Evolutionary conservation across 2,797 vertebrate species (phyloP).

Genomic region (Esox masquinongy): DNA sequence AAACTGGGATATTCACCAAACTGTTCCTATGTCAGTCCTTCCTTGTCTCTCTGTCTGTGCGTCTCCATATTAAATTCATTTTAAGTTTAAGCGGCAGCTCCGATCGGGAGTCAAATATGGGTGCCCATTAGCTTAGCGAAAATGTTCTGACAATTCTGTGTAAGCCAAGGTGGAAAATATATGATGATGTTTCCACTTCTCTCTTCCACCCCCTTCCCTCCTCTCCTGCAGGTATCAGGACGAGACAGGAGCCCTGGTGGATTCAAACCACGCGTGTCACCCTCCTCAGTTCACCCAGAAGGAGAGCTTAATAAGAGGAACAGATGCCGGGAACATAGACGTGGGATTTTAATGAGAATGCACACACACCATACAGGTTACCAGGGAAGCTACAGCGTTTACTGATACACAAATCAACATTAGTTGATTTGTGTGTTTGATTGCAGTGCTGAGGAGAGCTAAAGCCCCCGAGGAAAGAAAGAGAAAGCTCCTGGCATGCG

Average conservation of each 20-base stretch:
- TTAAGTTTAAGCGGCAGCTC: background rate
- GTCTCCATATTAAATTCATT: background rate
- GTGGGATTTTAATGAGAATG: slow-evolving; percentile 40
- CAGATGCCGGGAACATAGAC: slow-evolving; percentile 33
- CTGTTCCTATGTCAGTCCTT: background rate
- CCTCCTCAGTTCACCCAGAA: slow-evolving; percentile 35
- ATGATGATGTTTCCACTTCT: slow-evolving; percentile 10
- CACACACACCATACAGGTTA: slow-evolving; percentile 15
- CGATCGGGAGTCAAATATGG: background rate
- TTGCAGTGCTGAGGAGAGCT: slow-evolving; percentile 20
- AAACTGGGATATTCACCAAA: background rate
- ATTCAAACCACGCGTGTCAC: slow-evolving; percentile 35
- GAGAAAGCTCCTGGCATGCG: slow-evolving; percentile 16
- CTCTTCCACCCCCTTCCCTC: background rate
- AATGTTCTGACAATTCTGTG: background rate
- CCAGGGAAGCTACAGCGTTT: slow-evolving; percentile 20
- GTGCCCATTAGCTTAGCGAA: background rate
- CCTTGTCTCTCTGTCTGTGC: background rate
- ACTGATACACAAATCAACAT: slow-evolving; percentile 14
- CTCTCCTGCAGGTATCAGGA: slow-evolving; percentile 29
- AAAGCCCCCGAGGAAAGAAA: slow-evolving; percentile 26
- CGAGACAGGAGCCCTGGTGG: slow-evolving; percentile 23
- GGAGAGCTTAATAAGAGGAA: slow-evolving; percentile 46
- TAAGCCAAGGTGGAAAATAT: background rate
- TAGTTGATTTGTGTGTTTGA: slow-evolving; percentile 41